phyloP scores from a whole-genome alignment of 1,140 invertebrate genomes.

The Pseudomyrmex sp. region DNA sequence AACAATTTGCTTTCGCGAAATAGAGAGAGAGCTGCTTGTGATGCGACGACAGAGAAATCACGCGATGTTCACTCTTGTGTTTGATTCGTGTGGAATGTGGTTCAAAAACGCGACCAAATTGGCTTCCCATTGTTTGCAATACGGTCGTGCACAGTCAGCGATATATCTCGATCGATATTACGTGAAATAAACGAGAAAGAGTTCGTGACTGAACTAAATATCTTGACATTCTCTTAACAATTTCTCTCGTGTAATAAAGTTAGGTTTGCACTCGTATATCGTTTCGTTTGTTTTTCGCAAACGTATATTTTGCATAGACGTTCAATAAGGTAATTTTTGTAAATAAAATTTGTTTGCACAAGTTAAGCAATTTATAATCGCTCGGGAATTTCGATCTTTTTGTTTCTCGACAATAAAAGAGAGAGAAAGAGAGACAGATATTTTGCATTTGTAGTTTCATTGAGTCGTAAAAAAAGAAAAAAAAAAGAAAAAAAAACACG shows the following conservation, averaged over 20 bases:
- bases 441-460: conserved; percentile 5
- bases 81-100: conserved; percentile 16
- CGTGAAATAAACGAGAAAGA: conserved; percentile 25
- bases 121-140: conserved; percentile 34
- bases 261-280: background rate
- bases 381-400: no score
- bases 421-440: no score
- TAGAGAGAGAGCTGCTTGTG: background rate
- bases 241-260: conserved; percentile 18
- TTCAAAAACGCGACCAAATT: conserved; percentile 30
- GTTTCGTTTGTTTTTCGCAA: background rate
- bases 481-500: background rate
- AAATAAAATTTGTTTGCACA: no score
- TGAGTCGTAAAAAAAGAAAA: conserved; percentile 30
- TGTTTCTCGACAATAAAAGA: no score
- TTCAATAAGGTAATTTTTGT: background rate
- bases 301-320: background rate
- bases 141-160: background rate
- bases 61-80: conserved; percentile 20
- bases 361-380: no score
- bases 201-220: conserved; percentile 64
- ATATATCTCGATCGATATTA: conserved; percentile 16
- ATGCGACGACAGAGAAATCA: conserved; percentile 9
- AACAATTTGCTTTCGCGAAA: background rate
- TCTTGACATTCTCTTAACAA: conserved; percentile 19